These are phyloP conservation scores for Drosophila nigromelanica DNA, from an alignment of 1,140 invertebrate genomes.

Conservation along the genomic window DNA sequence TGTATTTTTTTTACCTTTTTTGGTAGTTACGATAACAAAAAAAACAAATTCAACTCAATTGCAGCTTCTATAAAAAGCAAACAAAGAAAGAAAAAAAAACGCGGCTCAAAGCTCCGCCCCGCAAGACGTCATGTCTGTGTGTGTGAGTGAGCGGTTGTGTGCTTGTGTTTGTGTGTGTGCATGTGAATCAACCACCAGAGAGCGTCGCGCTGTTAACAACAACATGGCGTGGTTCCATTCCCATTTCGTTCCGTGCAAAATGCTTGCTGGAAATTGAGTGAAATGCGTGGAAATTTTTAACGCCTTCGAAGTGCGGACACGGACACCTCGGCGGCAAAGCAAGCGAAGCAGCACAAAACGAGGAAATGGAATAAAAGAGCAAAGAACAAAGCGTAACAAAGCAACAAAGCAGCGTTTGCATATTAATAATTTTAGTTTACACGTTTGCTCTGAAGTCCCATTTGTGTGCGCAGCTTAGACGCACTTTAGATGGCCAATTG, in stretches of 20 bases:
- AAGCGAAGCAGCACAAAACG: conserved; percentile 6
- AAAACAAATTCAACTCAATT: conserved; percentile 26
- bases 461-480: conserved; percentile 55
- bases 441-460: neutral
- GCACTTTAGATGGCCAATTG: conserved; percentile 43
- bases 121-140: conserved; percentile 26
- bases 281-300: conserved; percentile 47
- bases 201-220: conserved; percentile 23
- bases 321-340: conserved; percentile 7
- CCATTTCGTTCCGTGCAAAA: conserved; percentile 54
- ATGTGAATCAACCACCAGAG: conserved; percentile 35
- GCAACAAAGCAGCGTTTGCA: conserved; percentile 25
- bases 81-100: neutral
- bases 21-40: conserved; percentile 10
- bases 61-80: conserved; percentile 14
- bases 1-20: conserved; percentile 16
- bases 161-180: neutral
- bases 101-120: conserved; percentile 54
- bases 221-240: conserved; percentile 75
- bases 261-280: conserved; percentile 68
- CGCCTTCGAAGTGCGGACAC: conserved; percentile 63
- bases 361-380: conserved; percentile 32
- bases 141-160: conserved; percentile 1
- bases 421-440: conserved; percentile 59
- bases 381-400: conserved; percentile 43